These are phyloP conservation scores for Drosophila asahinai DNA, from an alignment of 1,140 invertebrate species.

Conservation along the genomic window DNA sequence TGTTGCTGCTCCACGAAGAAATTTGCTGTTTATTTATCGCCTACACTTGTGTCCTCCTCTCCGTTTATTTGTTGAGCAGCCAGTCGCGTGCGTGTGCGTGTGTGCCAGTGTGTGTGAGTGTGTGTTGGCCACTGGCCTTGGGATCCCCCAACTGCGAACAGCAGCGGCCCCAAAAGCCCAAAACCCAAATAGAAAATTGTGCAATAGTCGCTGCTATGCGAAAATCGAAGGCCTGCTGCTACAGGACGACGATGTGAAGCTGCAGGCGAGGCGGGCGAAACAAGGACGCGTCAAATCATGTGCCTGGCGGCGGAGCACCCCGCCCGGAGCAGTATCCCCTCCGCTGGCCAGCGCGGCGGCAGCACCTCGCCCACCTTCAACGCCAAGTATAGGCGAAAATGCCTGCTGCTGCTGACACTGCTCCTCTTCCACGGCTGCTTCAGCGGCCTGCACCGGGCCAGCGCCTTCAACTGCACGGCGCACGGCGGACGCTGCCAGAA, in stretches of 20 bases:
- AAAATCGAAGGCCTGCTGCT: constrained; percentile 64
- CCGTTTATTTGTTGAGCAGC: constrained; percentile 56
- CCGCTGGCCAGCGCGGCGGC: constrained; percentile 32
- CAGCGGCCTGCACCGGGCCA: constrained; percentile 67
- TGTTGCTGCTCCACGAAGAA: constrained; percentile 2
- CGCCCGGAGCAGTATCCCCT: constrained; percentile 44
- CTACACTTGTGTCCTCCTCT: constrained; percentile 10
- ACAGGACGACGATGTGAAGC: constrained; percentile 73
- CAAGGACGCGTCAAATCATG: constrained; percentile 63
- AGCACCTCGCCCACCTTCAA: constrained; percentile 79
- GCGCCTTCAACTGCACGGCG: constrained; percentile 83
- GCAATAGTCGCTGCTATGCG: constrained; percentile 58
- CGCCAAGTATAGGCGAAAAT: constrained; percentile 84
- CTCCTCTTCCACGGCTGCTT: constrained; percentile 78
- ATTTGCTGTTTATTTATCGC: constrained; percentile 20
- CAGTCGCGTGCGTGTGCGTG: constrained; percentile 19
- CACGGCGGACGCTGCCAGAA: constrained; percentile 86
- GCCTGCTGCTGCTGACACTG: constrained; percentile 68
- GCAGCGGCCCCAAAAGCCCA: constrained; percentile 16
- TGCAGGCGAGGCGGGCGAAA: constrained; percentile 47
- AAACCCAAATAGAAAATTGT: constrained; percentile 55
- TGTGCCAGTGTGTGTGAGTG: constrained; percentile 47
- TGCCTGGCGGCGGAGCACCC: constrained; percentile 79
- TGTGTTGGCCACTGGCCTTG: constrained; percentile 35
- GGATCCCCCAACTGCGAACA: constrained; percentile 24